These are phyloP conservation scores for Lordiphosa mommai DNA, from an alignment of 1,140 invertebrate species.

Conservation along the genomic window DNA sequence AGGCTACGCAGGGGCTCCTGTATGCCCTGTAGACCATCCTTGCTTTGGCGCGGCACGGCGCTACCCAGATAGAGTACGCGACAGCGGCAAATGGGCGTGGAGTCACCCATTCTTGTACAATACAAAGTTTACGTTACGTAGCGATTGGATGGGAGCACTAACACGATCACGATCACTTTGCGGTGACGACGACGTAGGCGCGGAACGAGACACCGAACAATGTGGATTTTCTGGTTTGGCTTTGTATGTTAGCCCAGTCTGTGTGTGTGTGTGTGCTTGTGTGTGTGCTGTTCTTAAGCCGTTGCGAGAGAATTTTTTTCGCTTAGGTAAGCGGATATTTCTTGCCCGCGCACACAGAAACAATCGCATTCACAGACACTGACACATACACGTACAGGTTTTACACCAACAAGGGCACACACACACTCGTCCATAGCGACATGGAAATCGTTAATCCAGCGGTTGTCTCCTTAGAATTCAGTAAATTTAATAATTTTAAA, in stretches of 20 bases:
- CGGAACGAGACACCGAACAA: slow-evolving; percentile 41
- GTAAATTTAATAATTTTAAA: slow-evolving; percentile 12
- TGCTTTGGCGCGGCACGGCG: slow-evolving; percentile 97
- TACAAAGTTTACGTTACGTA: slow-evolving; percentile 21
- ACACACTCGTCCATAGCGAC: slow-evolving; percentile 39
- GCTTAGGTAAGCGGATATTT: slow-evolving; percentile 73
- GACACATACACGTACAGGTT: slow-evolving; percentile 25
- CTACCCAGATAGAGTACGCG: slow-evolving; percentile 99
- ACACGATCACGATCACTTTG: no score
- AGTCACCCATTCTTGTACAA: slow-evolving; percentile 80
- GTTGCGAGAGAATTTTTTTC: slow-evolving; percentile 61
- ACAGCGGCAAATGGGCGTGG: slow-evolving; percentile 96
- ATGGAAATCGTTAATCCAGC: neutral
- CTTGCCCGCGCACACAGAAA: slow-evolving; percentile 30
- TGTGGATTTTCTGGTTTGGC: slow-evolving; percentile 78
- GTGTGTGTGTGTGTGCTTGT: slow-evolving; percentile 22
- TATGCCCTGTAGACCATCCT: slow-evolving; percentile 97
- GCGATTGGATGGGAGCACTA: neutral
- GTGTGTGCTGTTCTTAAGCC: slow-evolving; percentile 51
- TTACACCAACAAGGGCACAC: slow-evolving; percentile 30
- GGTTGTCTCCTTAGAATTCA: slow-evolving; percentile 12
- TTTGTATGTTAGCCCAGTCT: slow-evolving; percentile 64
- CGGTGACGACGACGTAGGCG: slow-evolving; percentile 4
- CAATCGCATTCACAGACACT: slow-evolving; percentile 42
- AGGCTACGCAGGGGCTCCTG: slow-evolving; percentile 97